phyloP scores from a whole-genome alignment of 2,113 vertebrate species.

The Panthera tigris region DNA sequence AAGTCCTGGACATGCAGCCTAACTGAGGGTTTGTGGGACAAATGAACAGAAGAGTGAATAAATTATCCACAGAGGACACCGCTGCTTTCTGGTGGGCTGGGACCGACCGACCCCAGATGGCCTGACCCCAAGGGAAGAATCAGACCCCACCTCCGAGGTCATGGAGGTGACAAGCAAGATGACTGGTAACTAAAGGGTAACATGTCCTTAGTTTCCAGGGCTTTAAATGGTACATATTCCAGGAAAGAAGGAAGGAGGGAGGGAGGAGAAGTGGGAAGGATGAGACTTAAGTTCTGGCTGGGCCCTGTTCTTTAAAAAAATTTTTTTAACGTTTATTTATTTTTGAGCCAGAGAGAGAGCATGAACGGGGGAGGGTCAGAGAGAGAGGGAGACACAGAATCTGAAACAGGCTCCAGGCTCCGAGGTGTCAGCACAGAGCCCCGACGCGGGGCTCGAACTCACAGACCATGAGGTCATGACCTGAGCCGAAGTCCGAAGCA shows the following conservation, averaged over 20 bases:
- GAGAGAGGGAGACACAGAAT: no score
- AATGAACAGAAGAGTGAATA: not conserved
- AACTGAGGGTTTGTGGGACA: no score
- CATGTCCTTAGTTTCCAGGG: no score
- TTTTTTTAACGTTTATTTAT: no score
- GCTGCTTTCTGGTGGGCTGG: not conserved
- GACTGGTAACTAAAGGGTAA: not conserved
- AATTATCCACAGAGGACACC: not conserved
- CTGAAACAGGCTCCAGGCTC: no score
- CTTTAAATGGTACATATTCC: not conserved
- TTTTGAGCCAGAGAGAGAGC: no score
- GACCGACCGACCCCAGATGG: not conserved
- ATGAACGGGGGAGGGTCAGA: no score
- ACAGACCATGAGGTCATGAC: no score
- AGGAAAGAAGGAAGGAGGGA: not conserved
- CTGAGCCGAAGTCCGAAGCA: no score
- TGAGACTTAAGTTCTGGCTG: not conserved
- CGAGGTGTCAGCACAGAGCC: no score
- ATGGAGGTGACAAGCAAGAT: not conserved
- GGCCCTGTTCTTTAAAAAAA: not conserved
- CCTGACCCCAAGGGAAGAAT: not conserved
- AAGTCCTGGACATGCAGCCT: not conserved
- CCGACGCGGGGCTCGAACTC: no score
- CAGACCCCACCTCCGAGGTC: not conserved
- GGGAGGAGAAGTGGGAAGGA: not conserved